These are phyloP conservation scores for Vidua macroura DNA, from an alignment of 2,113 vertebrate species.

Conservation along the genomic window DNA sequence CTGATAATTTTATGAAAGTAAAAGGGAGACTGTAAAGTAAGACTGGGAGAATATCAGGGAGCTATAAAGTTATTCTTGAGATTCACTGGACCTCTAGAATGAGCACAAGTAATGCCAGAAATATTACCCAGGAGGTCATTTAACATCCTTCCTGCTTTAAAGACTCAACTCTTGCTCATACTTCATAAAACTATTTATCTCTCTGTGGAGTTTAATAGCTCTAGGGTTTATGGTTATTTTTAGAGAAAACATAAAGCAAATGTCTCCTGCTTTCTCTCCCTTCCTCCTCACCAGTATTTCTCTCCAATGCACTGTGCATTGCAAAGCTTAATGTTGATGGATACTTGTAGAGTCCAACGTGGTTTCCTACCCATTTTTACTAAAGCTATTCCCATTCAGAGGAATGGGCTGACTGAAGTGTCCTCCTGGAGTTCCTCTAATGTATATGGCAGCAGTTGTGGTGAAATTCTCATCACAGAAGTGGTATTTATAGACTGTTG, in stretches of 20 bases:
- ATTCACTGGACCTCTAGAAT: neutral
- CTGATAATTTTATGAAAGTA: neutral
- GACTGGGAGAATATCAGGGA: neutral
- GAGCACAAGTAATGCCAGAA: neutral
- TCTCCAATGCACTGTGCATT: neutral
- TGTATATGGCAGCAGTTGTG: neutral
- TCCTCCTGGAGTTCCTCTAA: neutral
- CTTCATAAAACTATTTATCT: neutral
- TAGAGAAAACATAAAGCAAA: constrained; percentile 1
- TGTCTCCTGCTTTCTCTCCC: neutral
- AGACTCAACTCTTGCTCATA: neutral
- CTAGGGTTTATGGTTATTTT: neutral
- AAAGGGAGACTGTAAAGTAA: neutral
- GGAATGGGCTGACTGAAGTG: neutral
- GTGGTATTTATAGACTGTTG: neutral
- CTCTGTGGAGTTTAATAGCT: neutral
- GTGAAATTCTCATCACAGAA: neutral
- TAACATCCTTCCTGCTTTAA: neutral
- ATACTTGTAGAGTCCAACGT: neutral
- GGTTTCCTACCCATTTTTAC: neutral
- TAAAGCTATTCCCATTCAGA: neutral
- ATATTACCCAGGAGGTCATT: constrained; percentile 2
- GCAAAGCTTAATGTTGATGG: neutral
- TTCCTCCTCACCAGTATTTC: neutral
- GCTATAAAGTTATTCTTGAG: neutral